These are phyloP conservation scores for Lepus townsendii DNA, from an alignment of 2,797 vertebrate genomes.

Conservation along the genomic window DNA sequence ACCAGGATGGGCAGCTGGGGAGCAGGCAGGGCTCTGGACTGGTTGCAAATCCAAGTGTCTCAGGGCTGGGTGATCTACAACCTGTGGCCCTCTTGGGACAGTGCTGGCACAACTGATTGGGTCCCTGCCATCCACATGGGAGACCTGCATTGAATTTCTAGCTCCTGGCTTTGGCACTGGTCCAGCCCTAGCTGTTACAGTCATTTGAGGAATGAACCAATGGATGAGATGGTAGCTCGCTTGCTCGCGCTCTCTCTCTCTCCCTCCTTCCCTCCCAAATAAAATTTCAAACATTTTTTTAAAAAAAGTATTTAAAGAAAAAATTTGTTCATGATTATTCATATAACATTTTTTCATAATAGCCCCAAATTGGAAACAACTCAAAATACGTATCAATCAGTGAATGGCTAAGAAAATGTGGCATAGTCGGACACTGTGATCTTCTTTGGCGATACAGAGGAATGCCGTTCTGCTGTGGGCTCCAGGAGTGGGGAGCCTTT, in stretches of 20 bases:
- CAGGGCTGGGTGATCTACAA: not conserved
- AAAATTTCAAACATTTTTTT: too few relatives aligned
- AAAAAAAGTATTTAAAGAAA: too few relatives aligned
- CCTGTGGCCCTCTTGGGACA: not conserved
- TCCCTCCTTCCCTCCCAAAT: too few relatives aligned
- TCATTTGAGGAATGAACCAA: too few relatives aligned
- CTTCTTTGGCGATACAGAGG: conserved; percentile 14
- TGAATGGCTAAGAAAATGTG: not conserved
- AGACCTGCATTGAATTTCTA: too few relatives aligned
- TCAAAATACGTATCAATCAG: not conserved
- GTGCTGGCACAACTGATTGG: not conserved
- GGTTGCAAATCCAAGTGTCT: not conserved
- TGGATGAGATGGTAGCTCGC: too few relatives aligned
- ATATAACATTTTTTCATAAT: not conserved
- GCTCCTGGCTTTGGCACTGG: too few relatives aligned
- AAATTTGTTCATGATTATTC: not conserved
- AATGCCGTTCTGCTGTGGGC: rapidly evolving
- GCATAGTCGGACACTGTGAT: not conserved
- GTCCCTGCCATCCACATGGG: not conserved
- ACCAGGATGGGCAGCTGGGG: not conserved
- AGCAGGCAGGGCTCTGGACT: not conserved
- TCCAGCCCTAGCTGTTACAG: too few relatives aligned
- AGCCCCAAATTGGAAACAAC: not conserved
- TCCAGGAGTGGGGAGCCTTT: too few relatives aligned
- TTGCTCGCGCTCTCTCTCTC: too few relatives aligned